Conservation (phyloP, 37 sponge, comb jelly and placozoan species). For the Chondrosia reniformis region DNA sequence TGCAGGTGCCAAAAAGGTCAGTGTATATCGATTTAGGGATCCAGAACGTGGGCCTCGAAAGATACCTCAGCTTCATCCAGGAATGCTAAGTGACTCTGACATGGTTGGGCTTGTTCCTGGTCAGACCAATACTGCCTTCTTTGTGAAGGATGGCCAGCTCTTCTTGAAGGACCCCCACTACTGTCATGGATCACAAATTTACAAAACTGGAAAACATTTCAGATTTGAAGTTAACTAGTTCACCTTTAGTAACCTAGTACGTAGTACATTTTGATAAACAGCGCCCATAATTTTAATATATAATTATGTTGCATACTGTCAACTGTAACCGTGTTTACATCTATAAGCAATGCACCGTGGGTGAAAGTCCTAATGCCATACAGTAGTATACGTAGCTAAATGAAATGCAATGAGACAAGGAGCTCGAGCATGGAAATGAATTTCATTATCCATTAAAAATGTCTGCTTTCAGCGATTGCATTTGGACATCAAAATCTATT, state of each 20-base stretch:
- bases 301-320: too few relatives aligned
- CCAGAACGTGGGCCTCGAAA: not conserved
- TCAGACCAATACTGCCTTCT: not conserved
- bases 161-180: constrained; percentile 12
- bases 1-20: not conserved
- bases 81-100: not conserved
- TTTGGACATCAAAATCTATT: not conserved
- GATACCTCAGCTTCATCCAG: not conserved
- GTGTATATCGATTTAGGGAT: constrained; percentile 18
- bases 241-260: not conserved
- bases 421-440: too few relatives aligned
- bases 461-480: too few relatives aligned
- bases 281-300: too few relatives aligned
- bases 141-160: not conserved
- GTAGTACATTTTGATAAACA: not conserved
- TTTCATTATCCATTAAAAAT: too few relatives aligned
- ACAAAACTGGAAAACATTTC: not conserved
- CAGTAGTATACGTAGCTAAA: too few relatives aligned
- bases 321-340: too few relatives aligned
- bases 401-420: too few relatives aligned
- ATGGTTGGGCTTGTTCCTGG: not conserved
- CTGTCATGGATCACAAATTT: constrained; percentile 5
- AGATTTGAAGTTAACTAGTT: not conserved
- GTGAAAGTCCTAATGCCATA: too few relatives aligned
- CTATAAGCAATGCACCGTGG: too few relatives aligned